A percentile compares a stretch with the other conserved stretches of the same genome.
These are phyloP conservation scores for Nyctibius grandis DNA, from an alignment of 2,797 vertebrate genomes.

Conservation along the genomic window DNA sequence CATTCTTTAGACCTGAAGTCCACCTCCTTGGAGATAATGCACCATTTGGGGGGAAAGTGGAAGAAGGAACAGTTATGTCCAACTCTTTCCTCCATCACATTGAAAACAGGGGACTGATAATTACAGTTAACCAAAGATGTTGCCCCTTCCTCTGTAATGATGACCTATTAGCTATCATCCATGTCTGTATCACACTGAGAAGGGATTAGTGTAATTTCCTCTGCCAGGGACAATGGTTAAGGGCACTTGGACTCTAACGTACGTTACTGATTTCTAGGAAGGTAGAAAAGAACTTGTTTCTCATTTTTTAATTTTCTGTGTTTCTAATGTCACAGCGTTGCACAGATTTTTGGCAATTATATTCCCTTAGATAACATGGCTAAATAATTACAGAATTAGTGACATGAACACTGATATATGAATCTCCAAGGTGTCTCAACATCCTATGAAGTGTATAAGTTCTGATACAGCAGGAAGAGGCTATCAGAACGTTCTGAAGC, in stretches of 20 bases:
- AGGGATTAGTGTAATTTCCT: not conserved
- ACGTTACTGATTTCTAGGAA: not conserved
- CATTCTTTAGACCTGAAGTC: not conserved
- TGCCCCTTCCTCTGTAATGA: not conserved
- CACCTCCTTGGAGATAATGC: not conserved
- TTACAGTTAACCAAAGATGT: not conserved
- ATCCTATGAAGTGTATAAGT: not conserved
- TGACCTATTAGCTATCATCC: fast-evolving
- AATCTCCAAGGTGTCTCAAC: not conserved
- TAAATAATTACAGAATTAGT: not conserved
- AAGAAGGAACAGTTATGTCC: not conserved
- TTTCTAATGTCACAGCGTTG: not conserved
- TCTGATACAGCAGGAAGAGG: not conserved
- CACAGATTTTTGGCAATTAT: not conserved
- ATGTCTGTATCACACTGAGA: fast-evolving
- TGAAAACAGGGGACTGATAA: not conserved
- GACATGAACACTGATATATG: not conserved
- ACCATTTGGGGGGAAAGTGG: not conserved
- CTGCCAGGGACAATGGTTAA: not conserved
- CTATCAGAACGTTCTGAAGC: not conserved
- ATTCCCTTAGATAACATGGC: not conserved
- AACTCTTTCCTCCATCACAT: not conserved
- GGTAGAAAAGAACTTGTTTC: not conserved
- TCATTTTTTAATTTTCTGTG: not conserved
- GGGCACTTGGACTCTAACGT: not conserved